Evolutionary conservation across 1,140 invertebrate genomes (phyloP), one percentile per base, ranked within the genome.

Genomic region (Trypoxylus dichotomus): DNA sequence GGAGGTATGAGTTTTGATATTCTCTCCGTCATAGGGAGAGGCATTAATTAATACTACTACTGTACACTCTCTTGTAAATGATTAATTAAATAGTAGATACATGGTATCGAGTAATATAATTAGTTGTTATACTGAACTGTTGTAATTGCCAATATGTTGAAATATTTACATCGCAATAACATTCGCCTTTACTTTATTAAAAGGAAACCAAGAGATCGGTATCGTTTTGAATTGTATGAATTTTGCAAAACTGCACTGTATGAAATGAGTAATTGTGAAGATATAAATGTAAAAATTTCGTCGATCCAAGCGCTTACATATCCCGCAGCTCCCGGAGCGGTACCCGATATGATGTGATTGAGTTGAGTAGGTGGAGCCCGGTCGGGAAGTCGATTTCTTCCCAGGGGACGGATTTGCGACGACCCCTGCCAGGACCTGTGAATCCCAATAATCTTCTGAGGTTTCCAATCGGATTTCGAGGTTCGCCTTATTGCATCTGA

Each of bases 381-480:
- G 27, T 68, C 60, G 60, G 25, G 15, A 43, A 74, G 72, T 41
- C 72, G 72, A 43, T 19, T 41, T 74, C 72, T 10, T 81, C 81
- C 78, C 81, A 21, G 58, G 77, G 79, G 81, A 76, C 63, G 76
- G 78, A 81, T 82, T 82, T 80, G 32, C 77, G 19, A 13, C 29
- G 74, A 76, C 75, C 77, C 78, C 71, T 77, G 75, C 68, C 78
- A 80, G 76, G 76, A 78, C 78, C 76, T 79, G 78, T 78, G 80
- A 79, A 82, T 82, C 80, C 81, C 79, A 81, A 80, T 82, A 82
- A 82, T 82, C 81, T 82, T 79, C 79, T 80, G 80, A 81, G 81
- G 80, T 82, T 81, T 81, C 80, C 81, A 82, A 82, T 82, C 81
- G 79, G 79, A 80, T 81, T 82, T 82, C 76, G 79, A 80, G 78